Conservation (phyloP, 2,113 vertebrate genomes). For the Odocoileus virginianus region DNA sequence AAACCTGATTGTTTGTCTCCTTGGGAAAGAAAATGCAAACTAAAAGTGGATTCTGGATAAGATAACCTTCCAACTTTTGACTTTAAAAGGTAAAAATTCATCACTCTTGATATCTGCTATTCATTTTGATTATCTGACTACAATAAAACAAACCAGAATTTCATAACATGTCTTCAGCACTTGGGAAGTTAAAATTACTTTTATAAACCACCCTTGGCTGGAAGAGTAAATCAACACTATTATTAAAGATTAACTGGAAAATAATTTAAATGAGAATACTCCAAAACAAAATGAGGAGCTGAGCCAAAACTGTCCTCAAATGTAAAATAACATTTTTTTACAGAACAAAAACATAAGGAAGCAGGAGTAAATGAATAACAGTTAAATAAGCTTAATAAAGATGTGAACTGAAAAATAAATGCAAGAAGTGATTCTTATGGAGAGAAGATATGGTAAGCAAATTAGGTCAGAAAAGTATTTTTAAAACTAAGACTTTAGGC, state of each 20-base stretch:
- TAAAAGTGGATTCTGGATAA: background rate
- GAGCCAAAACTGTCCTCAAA: background rate
- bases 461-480: background rate
- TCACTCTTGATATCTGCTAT: background rate
- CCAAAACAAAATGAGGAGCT: background rate
- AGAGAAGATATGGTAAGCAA: background rate
- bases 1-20: background rate
- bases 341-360: background rate
- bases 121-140: background rate
- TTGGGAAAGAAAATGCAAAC: background rate
- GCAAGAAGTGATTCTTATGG: background rate
- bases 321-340: slow-evolving; percentile 5
- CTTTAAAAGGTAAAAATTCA: background rate
- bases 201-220: background rate
- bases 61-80: background rate
- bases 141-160: background rate
- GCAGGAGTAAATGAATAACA: background rate
- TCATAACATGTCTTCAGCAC: background rate
- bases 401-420: background rate
- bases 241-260: slow-evolving; percentile 31
- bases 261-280: background rate
- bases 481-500: background rate
- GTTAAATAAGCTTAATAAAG: slow-evolving; percentile 9
- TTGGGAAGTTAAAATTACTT: background rate
- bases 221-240: background rate